Base-by-base conservation (phyloP, 2,888 invertebrate species). In the Bombylius discolor region DNA sequence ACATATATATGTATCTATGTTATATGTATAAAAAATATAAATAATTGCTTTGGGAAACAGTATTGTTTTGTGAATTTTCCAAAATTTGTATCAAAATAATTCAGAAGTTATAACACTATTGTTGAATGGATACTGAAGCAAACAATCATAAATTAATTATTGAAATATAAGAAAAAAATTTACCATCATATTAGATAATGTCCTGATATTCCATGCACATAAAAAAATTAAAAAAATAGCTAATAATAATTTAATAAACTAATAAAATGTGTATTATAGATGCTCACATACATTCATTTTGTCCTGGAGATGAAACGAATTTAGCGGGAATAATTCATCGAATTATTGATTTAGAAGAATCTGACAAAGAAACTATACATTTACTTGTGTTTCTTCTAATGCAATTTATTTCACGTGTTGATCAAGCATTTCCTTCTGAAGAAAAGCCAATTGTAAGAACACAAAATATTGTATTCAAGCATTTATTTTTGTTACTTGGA, bases 351-450 rank as follows among this genome's bases (percentile, higher is more conserved):
- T 77, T 92, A 52, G 96, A 98, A 68, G 96, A 96, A 68, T 85
- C 91, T 2, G 98, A 99, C 69, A 83, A 89, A 62, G 96, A 98
- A 74, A 97, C 98, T 1, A 89, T 95, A 64, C 96, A 97, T 71
- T 77, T 97, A 34, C 77, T 98, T 45, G 89, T 97, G 12, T 92
- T 95, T 65, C 79, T 99, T n/a, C 81, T 99, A 13, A 95, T 98
- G 89, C 96, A 96, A 77, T 97, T 96, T 71, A 78, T 97, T 69
- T 91, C 94, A 0, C 78, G 85, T 64, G 81, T 83, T 33, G 87
- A 88, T 69, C 84, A 85, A 71, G 89, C 91, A 1, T 89, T 83
- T 68, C 91, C 91, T 0, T 84, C 84, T 1, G 94, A 96, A 64
- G 94, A 95, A 63, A 94, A 92, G 65, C 78, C 82, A 46, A 72